phyloP scores from a whole-genome alignment of 23 tunicate genomes.

The Styela clava region DNA sequence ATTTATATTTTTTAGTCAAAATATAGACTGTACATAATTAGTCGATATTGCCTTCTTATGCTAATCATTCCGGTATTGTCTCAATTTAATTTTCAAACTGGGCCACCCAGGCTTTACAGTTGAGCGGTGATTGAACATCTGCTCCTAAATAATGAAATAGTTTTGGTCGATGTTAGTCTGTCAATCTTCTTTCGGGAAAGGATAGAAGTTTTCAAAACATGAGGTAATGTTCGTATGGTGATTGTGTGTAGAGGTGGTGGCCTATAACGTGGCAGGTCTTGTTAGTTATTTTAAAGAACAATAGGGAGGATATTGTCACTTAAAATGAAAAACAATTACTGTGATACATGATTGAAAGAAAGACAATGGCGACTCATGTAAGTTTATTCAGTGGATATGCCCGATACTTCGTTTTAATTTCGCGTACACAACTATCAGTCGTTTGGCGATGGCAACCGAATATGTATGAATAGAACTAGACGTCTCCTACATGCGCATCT shows the following conservation, averaged over 20 bases:
- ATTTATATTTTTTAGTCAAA: too few relatives aligned
- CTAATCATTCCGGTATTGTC: too few relatives aligned
- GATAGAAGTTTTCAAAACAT: not conserved
- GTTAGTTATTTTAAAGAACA: conserved; percentile 75
- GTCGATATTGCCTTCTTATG: too few relatives aligned
- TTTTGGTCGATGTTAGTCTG: not conserved
- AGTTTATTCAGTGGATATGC: conserved; percentile 66
- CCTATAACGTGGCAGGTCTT: conserved; percentile 13
- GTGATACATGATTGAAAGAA: conserved; percentile 1
- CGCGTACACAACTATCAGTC: not conserved
- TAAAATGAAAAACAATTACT: conserved; percentile 1
- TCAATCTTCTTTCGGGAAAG: not conserved
- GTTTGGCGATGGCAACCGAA: conserved; percentile 26
- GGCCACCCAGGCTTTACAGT: not conserved
- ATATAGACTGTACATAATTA: too few relatives aligned
- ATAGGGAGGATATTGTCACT: conserved; percentile 22
- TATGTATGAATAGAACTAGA: conserved; percentile 17
- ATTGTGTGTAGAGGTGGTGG: not conserved
- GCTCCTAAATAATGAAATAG: not conserved
- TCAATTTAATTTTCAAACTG: too few relatives aligned
- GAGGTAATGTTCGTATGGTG: not conserved
- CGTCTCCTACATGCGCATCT: not conserved
- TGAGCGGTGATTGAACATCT: not conserved
- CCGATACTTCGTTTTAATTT: not conserved
- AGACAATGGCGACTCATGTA: conserved; percentile 38